Base-by-base conservation (phyloP, 2,797 vertebrate species). In the Gadopsis bispinosus region DNA sequence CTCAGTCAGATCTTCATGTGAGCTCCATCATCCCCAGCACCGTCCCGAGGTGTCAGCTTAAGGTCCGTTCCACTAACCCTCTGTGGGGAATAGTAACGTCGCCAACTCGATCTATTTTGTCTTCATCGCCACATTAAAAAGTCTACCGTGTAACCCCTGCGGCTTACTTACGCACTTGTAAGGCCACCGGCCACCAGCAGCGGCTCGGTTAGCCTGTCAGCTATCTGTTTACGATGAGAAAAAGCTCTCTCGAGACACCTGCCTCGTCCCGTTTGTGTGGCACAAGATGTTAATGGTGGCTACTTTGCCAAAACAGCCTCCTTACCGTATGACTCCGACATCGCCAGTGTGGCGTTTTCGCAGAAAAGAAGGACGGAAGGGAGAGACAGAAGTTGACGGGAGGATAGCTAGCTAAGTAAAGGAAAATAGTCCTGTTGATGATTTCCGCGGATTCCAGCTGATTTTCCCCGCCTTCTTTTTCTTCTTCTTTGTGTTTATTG, bases 271-370 rank as follows among this genome's bases (percentile, higher is more conserved):
- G 16, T 39, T 20, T 59, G 39, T 39, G 43, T 7, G 41, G 53
- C 47, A 41, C 47, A 22, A 65, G 1, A 70, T 47, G 58, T 17
- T 62, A 35, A 54, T 1, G 7, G 48, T 61, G 37, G 14, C 14
- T 4, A 8, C 59, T 8, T 0, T 0, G 26, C 16, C 53, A 5
- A 53, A 51, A 4, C 68, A 31, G 26, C 19, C 45, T 66, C 1
- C 94, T 91, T 95, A 96, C 95, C 95, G 93, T 96, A 96, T 3
- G 95, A 95, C 88, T 96, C 95, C 71, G 95, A 96, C 95, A 96
- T 96, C 90, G 83, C 91, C 88, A 88, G 37, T 41, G 81, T 77
- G 80, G 81, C 87, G 90, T 84, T 80, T 74, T 39, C n/a, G 69
- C 81, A 74, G 69, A 51, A 33, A 61, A 53, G 26, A 19, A 20